Evolutionary conservation across 2,888 invertebrate species (phyloP).

Genomic region (Andrena praecox): DNA sequence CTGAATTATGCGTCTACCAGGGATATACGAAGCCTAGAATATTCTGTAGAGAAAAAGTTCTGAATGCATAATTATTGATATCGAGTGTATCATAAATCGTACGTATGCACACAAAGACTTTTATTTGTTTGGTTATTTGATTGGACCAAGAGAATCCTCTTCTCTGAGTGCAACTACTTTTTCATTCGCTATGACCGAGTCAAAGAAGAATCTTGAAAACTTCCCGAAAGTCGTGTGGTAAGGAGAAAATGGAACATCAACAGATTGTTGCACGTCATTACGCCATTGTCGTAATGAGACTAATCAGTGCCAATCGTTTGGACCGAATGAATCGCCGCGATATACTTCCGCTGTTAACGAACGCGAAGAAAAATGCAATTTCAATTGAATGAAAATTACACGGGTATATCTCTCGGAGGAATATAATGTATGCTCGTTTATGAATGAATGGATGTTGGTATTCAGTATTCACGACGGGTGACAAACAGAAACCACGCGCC

Average conservation of each 20-base stretch:
- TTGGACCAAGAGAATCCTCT: too few relatives aligned
- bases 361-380: slow-evolving; percentile 9
- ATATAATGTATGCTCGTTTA: not conserved
- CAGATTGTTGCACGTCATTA: slow-evolving; percentile 22
- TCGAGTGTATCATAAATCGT: too few relatives aligned
- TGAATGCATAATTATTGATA: too few relatives aligned
- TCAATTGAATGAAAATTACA: not conserved
- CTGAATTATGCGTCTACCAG: too few relatives aligned
- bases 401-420: not conserved
- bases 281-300: slow-evolving; percentile 34
- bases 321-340: slow-evolving; percentile 39
- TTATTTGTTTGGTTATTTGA: too few relatives aligned
- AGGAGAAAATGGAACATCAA: not conserved
- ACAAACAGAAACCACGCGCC: not conserved
- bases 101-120: too few relatives aligned
- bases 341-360: slow-evolving; percentile 18
- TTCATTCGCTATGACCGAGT: not conserved
- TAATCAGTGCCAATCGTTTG: slow-evolving; percentile 40
- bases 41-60: too few relatives aligned
- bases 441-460: slow-evolving; percentile 4
- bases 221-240: not conserved
- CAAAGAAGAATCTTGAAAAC: not conserved
- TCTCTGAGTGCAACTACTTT: not conserved
- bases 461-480: slow-evolving; percentile 6
- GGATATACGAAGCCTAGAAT: too few relatives aligned